phyloP scores from a whole-genome alignment of 2,797 vertebrate species.

The Mionectes olivaceus region DNA sequence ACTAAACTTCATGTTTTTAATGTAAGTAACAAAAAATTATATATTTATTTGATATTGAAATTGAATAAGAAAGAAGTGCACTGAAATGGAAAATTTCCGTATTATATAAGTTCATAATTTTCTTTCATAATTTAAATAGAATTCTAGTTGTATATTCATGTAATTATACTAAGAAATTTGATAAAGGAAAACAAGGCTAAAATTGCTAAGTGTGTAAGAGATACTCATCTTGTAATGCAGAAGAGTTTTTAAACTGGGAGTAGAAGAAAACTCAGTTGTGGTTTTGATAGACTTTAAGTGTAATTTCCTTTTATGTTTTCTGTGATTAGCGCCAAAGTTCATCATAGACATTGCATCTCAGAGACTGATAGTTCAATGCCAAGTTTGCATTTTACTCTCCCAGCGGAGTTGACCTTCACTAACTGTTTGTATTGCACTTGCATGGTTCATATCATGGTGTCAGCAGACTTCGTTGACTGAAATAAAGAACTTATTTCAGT shows the following conservation, averaged over 20 bases:
- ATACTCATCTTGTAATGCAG: neutral
- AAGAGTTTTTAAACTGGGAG: neutral
- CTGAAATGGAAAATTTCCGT: neutral
- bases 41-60: neutral
- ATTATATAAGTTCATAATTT: neutral
- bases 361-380: neutral
- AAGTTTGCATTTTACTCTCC: neutral
- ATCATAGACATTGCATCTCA: neutral
- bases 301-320: neutral
- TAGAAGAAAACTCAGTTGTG: neutral
- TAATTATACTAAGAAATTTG: neutral
- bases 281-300: neutral
- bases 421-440: neutral
- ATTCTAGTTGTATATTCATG: neutral
- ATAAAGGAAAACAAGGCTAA: neutral
- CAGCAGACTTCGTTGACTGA: constrained; percentile 27
- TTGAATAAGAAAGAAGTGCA: neutral
- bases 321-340: neutral
- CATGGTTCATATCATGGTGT: neutral
- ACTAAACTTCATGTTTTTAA: neutral
- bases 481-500: neutral
- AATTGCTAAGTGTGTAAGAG: neutral
- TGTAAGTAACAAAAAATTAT: neutral
- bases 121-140: neutral
- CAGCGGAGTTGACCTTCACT: neutral